Percentiles rank a stretch among this genome's conserved stretches.
Conservation (phyloP, 2,797 vertebrate genomes). For the Mionectes olivaceus region DNA sequence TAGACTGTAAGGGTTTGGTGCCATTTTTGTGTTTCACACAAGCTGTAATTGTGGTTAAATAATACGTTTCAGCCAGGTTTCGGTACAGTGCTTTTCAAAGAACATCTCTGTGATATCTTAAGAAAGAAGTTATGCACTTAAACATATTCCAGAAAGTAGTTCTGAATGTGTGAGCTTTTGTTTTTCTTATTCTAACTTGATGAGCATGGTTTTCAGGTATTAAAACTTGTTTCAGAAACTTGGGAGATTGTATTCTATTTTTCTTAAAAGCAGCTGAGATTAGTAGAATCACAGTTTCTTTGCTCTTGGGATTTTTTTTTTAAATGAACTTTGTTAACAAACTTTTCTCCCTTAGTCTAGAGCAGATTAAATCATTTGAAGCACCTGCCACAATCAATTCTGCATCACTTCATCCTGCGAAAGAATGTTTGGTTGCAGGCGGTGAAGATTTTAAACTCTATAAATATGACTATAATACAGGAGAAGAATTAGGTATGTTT, state of each 20-base stretch:
- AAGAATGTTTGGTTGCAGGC: constrained; percentile 95
- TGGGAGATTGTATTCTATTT: background rate
- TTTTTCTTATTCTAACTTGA: background rate
- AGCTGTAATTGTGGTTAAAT: background rate
- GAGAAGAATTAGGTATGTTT: constrained; percentile 92
- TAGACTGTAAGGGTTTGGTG: background rate
- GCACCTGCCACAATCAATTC: constrained; percentile 95
- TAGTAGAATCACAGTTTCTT: background rate
- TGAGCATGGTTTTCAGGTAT: background rate
- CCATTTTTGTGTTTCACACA: background rate
- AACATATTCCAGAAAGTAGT: background rate
- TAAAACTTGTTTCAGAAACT: background rate
- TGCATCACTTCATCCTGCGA: constrained; percentile 95
- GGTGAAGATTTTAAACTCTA: constrained; percentile 99
- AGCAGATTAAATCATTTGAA: constrained; percentile 93
- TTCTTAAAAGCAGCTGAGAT: background rate
- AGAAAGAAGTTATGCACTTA: background rate
- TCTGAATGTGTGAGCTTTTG: background rate
- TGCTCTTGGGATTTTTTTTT: background rate
- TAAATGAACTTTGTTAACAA: background rate
- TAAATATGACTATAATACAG: constrained; percentile 95
- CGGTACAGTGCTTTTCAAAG: background rate
- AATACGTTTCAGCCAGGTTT: background rate
- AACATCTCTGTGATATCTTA: background rate
- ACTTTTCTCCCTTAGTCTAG: constrained; percentile 81